Evolutionary conservation across 2,113 vertebrate species (phyloP).

Genomic region (Psilopsiagon aymara): DNA sequence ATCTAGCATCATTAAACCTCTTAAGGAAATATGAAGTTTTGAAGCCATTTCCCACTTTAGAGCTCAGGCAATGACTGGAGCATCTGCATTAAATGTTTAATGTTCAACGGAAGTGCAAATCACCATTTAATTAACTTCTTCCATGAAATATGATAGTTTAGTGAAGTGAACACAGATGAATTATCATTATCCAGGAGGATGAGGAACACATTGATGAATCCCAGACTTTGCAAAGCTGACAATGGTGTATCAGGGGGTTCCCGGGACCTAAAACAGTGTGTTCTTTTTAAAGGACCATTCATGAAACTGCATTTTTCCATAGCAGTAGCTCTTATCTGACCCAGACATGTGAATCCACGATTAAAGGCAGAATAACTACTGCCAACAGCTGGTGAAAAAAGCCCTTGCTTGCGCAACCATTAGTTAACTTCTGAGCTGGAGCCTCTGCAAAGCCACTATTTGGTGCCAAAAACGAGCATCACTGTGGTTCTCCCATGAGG

Average conservation of each 20-base stretch:
- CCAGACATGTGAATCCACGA: not conserved
- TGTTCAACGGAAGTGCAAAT: conserved; percentile 68
- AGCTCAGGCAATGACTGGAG: conserved; percentile 58
- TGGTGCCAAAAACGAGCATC: not conserved
- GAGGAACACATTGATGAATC: not conserved
- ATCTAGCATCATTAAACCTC: conserved; percentile 67
- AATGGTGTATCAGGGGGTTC: not conserved
- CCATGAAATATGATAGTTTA: conserved; percentile 68
- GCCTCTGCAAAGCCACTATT: not conserved
- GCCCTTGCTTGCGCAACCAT: not conserved
- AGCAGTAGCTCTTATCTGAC: conserved; percentile 4
- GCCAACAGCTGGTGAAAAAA: conserved; percentile 31
- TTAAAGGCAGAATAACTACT: conserved; percentile 36
- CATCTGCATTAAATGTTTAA: conserved; percentile 72
- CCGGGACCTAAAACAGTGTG: not conserved
- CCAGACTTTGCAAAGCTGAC: conserved; percentile 4
- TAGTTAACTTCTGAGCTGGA: not conserved
- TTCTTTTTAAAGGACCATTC: not conserved
- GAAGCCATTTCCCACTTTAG: conserved; percentile 63
- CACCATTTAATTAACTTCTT: conserved; percentile 72
- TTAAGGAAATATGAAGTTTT: conserved; percentile 70
- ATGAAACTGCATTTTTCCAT: not conserved
- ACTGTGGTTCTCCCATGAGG: not conserved
- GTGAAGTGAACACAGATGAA: conserved; percentile 64
- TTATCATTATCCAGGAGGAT: conserved; percentile 48